Evolutionary conservation across 1,140 invertebrate species (phyloP), one percentile per base, ranked within the genome.

Genomic region (Drosophila punjabiensis): DNA sequence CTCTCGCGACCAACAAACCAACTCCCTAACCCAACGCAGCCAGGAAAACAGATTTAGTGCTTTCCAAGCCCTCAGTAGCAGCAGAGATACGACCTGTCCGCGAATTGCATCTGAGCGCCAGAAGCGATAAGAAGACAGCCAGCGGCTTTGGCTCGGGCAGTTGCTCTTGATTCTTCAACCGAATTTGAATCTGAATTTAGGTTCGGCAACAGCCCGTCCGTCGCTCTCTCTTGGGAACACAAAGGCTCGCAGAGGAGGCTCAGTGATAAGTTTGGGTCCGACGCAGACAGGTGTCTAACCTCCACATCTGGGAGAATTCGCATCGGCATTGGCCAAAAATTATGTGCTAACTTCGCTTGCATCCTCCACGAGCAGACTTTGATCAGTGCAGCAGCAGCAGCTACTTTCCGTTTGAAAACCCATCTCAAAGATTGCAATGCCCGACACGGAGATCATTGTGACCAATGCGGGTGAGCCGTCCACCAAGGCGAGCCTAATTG

Each of bases 401-500:
- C 39, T 37, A 39, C 52, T 77, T 67, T 37, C 28, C 11, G 13
- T 24, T 16, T 28, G 5, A 28, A 28, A 50, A 35, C 45, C 28
- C 16, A 10, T n/a, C 41, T 10, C 41, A 52, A 50, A 24, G 24
- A 71, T 50, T 39, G 43, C 33, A 62, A 93, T 93, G 92, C 66
- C 62, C 33, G 93, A 93, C 59, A 90, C 92, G 52, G 92, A 93
- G 82, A 93, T 93, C 55, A 86, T 93, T 47, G 80, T 93, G 41
- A 93, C 92, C 65, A 83, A 88, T 53, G 76, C 90, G 30, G 78
- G 69, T n/a, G 91, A 92, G 58, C 81, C 91, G 0, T 88, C 75
- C 11, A 83, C 85, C 18, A 95, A 95, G 92, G 95, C 95, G 82
- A 96, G 95, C 82, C 96, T 98, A 95, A 98, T 98, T 85, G 97